phyloP scores from a whole-genome alignment of 2,888 invertebrate genomes.

The Volucella bombylans region DNA sequence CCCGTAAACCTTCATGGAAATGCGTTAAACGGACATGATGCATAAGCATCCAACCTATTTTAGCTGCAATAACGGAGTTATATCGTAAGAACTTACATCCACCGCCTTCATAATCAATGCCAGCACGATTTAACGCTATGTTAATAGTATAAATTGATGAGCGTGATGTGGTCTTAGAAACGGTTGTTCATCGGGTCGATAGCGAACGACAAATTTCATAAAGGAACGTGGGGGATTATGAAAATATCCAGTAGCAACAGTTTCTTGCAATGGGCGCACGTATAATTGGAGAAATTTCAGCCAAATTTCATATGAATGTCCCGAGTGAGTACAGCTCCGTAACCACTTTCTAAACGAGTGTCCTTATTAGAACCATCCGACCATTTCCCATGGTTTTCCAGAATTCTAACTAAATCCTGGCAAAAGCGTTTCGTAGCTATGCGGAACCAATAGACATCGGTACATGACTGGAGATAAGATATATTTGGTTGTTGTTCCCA shows the following conservation, averaged over 20 bases:
- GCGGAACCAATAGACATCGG: slow-evolving; percentile 99
- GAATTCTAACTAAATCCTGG: slow-evolving; percentile 92
- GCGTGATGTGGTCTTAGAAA: slow-evolving; percentile 96
- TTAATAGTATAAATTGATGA: slow-evolving; percentile 99
- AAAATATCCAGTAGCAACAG: slow-evolving; percentile 93
- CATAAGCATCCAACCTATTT: slow-evolving; percentile 95
- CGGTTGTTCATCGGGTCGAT: slow-evolving; percentile 97
- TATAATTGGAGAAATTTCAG: slow-evolving; percentile 92
- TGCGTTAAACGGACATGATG: slow-evolving; percentile 99
- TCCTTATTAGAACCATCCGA: slow-evolving; percentile 95
- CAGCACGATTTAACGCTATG: slow-evolving; percentile 93
- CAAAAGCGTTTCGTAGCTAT: slow-evolving; percentile 90
- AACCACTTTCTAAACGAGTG: slow-evolving; percentile 93
- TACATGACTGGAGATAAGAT: slow-evolving; percentile 91
- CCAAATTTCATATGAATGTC: slow-evolving; percentile 99
- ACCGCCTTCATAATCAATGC: slow-evolving; percentile 92
- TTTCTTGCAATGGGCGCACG: slow-evolving; percentile 95
- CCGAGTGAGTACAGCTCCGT: slow-evolving; percentile 98
- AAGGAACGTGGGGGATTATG: slow-evolving; percentile 95
- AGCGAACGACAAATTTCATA: slow-evolving; percentile 99
- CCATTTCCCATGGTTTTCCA: slow-evolving; percentile 96
- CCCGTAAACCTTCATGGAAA: slow-evolving; percentile 96
- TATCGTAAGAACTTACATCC: slow-evolving; percentile 97
- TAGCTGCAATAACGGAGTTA: slow-evolving; percentile 94
- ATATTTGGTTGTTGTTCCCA: slow-evolving; percentile 91